These are phyloP conservation scores for Corythaeola cristata DNA, from an alignment of 2,113 vertebrate species.

Conservation along the genomic window DNA sequence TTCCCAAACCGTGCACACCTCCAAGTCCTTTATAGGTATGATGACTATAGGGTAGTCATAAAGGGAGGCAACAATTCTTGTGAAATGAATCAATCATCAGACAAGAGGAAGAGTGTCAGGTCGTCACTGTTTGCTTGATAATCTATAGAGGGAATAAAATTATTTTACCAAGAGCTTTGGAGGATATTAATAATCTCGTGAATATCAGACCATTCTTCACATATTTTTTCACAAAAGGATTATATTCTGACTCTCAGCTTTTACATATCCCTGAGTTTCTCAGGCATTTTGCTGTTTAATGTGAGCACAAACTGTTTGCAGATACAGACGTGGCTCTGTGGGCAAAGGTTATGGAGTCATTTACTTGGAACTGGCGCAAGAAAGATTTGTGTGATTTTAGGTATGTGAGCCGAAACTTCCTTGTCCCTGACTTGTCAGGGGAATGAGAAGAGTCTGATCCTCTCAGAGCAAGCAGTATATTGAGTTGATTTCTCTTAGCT, in stretches of 20 bases:
- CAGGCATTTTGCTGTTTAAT: not conserved
- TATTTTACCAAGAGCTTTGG: not conserved
- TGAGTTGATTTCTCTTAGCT: conserved; percentile 56
- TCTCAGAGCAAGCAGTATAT: conserved; percentile 44
- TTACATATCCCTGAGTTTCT: not conserved
- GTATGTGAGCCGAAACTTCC: not conserved
- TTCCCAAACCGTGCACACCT: not conserved
- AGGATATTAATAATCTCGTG: not conserved
- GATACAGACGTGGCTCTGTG: not conserved
- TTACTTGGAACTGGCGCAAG: not conserved
- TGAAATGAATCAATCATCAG: not conserved
- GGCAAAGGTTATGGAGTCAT: not conserved
- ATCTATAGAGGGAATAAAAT: not conserved
- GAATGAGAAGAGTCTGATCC: conserved; percentile 10
- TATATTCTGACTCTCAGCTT: not conserved
- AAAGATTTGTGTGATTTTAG: conserved; percentile 30
- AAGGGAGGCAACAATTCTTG: not conserved
- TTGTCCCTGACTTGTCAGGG: conserved; percentile 27
- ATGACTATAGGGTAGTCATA: not conserved
- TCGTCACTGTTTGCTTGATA: not conserved
- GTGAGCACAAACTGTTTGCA: not conserved
- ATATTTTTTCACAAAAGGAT: not conserved
- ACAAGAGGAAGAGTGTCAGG: not conserved
- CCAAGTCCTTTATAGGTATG: not conserved
- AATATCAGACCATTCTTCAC: not conserved